Percentiles rank a stretch among this genome's conserved stretches.
Conservation (phyloP, 2,113 vertebrate species). For the Dromas ardeola region DNA sequence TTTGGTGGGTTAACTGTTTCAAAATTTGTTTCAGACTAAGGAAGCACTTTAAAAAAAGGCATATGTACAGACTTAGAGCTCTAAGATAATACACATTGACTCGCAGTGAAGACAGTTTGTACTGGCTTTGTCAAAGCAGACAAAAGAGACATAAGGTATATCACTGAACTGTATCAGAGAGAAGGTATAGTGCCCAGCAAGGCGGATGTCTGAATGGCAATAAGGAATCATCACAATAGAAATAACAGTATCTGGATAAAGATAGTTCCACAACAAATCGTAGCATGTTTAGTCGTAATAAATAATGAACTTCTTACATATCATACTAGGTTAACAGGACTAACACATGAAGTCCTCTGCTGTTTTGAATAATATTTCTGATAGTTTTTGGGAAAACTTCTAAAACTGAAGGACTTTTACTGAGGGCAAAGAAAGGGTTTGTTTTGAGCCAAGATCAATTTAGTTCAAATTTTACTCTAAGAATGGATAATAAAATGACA, state of each 20-base stretch:
- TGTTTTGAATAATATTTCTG: background rate
- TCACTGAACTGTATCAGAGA: background rate
- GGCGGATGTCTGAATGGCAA: fast-evolving
- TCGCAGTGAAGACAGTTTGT: background rate
- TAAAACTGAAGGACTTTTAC: background rate
- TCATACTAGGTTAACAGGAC: background rate
- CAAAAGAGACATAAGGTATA: background rate
- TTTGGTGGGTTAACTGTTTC: constrained; percentile 54
- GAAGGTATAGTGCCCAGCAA: background rate
- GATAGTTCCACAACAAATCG: background rate
- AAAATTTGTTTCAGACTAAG: constrained; percentile 49
- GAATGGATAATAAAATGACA: background rate
- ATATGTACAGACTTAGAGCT: background rate
- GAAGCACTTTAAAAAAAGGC: background rate
- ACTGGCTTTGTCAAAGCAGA: background rate
- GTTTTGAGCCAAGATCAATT: background rate
- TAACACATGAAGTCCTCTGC: background rate
- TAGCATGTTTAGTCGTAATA: background rate
- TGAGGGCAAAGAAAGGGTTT: background rate
- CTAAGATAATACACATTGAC: background rate
- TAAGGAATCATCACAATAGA: background rate
- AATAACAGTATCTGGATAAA: background rate
- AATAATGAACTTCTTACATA: background rate
- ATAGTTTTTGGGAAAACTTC: background rate
- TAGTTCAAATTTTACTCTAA: background rate